Evolutionary conservation across 2,888 invertebrate species (phyloP).

Genomic region (Diploptera punctata): DNA sequence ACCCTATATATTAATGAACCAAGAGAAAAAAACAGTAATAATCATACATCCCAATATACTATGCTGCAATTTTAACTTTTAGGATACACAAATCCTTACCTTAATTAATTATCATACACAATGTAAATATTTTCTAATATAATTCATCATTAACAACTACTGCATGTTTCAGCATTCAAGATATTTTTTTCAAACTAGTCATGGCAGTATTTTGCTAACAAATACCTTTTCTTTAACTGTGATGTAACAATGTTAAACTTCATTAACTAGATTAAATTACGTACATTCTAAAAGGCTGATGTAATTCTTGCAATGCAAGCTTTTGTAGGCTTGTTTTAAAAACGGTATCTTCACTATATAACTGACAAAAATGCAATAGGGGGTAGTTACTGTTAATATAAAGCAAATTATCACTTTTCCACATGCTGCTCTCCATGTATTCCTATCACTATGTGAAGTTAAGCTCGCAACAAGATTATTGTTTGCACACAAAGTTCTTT

Average conservation of each 20-base stretch:
- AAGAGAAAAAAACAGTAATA: too few species aligned
- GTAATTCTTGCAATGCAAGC: not conserved
- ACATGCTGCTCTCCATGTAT: not conserved
- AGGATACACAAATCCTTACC: too few species aligned
- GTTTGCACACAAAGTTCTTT: not conserved
- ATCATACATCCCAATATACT: too few species aligned
- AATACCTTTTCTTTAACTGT: not conserved
- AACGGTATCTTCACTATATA: too few species aligned
- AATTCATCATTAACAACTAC: not conserved
- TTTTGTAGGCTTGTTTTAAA: too few species aligned
- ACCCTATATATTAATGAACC: too few species aligned
- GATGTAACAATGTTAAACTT: not conserved
- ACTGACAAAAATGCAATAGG: too few species aligned
- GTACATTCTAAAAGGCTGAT: not conserved
- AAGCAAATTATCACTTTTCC: slow-evolving; percentile 7
- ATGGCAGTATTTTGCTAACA: slow-evolving; percentile 12
- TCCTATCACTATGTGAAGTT: slow-evolving; percentile 12
- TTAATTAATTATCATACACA: too few species aligned
- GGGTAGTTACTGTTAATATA: not conserved
- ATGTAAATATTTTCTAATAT: too few species aligned
- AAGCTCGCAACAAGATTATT: not conserved
- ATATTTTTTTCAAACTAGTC: not conserved
- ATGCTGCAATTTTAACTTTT: too few species aligned
- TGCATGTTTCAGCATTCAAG: not conserved
- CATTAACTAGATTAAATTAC: slow-evolving; percentile 3